Base-by-base conservation (phyloP, 2,797 vertebrate species). In the Hemitrygon akajei region DNA sequence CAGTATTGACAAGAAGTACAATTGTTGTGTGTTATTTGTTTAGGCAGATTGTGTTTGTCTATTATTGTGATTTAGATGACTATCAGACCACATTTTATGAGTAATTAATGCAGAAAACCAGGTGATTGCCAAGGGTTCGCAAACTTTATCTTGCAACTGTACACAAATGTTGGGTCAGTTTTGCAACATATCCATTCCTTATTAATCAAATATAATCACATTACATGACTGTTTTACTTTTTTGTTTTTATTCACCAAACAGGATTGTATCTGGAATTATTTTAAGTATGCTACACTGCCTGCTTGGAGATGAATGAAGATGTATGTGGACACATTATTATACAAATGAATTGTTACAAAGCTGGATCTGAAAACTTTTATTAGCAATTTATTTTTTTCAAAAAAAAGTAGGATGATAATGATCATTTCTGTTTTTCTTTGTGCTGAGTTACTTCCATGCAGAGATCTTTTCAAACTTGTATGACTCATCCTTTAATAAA, bases 231-330 rank as follows among this genome's bases (percentile, higher is more conserved):
- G 6, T 86, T 86, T 86, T 30, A n/a, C 40, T 75, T 18, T 30
- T 30, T 25, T 47, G 22, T 47, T 37, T 93, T 93, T 76, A 30
- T 93, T 75, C 22, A 27, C 37, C 56, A 76, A 75, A 93, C 71
- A 93, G 91, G 86, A 75, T 76, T 93, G 30, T 30, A 40, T n/a
- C 25, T 76, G 22, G 40, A 37, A 58, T 40, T 92, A 92, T 47
- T 76, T 75, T n/a, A 92, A 18, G 25, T 89, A 10, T 93, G 91
- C 69, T 75, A 71, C 25, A 4, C 71, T 93, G 91, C 71, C 91
- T 93, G 71, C 40, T 40, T 93, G 91, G 73, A 93, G 25, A 6
- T 93, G 91, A 93, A 93, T 93, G 91, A 93, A 93, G 91, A 93
- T 76, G 69, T 75, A 76, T 92, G 69, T 73, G 89, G 69, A 92